Conservation (phyloP, 2,888 invertebrate species). For the Drosophila eohydei region DNA sequence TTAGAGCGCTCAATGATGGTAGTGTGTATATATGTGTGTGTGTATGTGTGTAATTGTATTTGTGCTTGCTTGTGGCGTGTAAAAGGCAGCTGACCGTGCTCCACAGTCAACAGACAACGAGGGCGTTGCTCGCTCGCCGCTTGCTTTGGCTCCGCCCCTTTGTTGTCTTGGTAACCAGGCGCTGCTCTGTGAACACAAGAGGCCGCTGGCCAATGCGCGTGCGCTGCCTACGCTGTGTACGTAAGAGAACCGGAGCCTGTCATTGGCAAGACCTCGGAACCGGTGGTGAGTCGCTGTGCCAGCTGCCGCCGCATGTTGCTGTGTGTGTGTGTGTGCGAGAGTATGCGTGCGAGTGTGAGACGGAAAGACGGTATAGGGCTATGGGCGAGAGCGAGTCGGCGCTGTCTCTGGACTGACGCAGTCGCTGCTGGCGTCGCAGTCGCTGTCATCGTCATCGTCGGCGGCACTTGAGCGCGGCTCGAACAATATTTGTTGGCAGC, state of each 20-base stretch:
- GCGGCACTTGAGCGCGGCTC: constrained; percentile 85
- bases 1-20: constrained; percentile 20
- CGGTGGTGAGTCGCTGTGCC: constrained; percentile 51
- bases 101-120: constrained; percentile 34
- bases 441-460: constrained; percentile 42
- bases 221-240: constrained; percentile 77
- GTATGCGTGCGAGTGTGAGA: constrained; percentile 51
- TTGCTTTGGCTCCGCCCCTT: constrained; percentile 65
- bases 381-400: constrained; percentile 64
- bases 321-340: constrained; percentile 19
- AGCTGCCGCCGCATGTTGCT: constrained; percentile 27
- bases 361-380: constrained; percentile 33
- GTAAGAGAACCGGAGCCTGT: constrained; percentile 74
- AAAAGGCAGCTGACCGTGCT: constrained; percentile 41
- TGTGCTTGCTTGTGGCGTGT: constrained; percentile 14
- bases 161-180: constrained; percentile 77
- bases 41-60: constrained; percentile 3
- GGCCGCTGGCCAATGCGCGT: constrained; percentile 78
- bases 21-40: background rate
- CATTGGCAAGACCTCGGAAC: constrained; percentile 65
- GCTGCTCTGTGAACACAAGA: constrained; percentile 76
- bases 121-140: constrained; percentile 65
- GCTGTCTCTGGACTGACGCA: constrained; percentile 39
- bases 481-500: constrained; percentile 85
- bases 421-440: constrained; percentile 34